A percentile compares a stretch with the other conserved stretches of the same genome.
phyloP scores from a whole-genome alignment of 30 jellyfish, hydroid and myxozoan species.

The Phacellophora camtschatica region DNA sequence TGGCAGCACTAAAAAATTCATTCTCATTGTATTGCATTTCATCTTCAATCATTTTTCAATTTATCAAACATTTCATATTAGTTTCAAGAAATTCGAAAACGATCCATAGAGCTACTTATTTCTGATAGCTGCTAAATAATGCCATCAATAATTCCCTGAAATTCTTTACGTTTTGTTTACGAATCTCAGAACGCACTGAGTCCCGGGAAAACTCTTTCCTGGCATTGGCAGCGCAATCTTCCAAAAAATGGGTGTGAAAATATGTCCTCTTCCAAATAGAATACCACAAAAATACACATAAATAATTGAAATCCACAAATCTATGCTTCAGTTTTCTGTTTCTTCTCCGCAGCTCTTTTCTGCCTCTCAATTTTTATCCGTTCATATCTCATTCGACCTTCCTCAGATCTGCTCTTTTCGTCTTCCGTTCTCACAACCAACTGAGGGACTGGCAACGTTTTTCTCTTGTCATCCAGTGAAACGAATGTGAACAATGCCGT shows the following conservation, averaged over 20 bases:
- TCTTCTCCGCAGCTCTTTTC: constrained; percentile 3
- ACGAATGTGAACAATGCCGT: constrained; percentile 84
- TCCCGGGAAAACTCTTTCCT: too few species aligned
- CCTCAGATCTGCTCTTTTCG: constrained; percentile 58
- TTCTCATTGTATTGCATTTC: background rate
- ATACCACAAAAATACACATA: too few species aligned
- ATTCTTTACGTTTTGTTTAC: too few species aligned
- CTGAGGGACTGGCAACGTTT: constrained; percentile 60
- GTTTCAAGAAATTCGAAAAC: too few species aligned
- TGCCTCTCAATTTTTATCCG: constrained; percentile 36
- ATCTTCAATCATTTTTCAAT: background rate
- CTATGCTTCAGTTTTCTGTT: constrained; percentile 3
- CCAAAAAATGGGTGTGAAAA: too few species aligned
- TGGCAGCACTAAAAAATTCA: background rate
- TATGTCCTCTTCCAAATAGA: too few species aligned
- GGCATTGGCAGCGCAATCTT: too few species aligned
- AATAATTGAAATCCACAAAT: background rate
- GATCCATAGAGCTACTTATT: too few species aligned
- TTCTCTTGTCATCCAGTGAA: constrained; percentile 60
- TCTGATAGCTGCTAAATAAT: too few species aligned
- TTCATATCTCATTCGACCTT: constrained; percentile 54
- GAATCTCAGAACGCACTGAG: too few species aligned
- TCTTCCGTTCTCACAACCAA: constrained; percentile 56
- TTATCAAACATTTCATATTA: too few species aligned
- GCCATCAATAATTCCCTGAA: too few species aligned